These are phyloP conservation scores for Cephus runcator DNA, from an alignment of 2,888 invertebrate genomes.

Conservation along the genomic window DNA sequence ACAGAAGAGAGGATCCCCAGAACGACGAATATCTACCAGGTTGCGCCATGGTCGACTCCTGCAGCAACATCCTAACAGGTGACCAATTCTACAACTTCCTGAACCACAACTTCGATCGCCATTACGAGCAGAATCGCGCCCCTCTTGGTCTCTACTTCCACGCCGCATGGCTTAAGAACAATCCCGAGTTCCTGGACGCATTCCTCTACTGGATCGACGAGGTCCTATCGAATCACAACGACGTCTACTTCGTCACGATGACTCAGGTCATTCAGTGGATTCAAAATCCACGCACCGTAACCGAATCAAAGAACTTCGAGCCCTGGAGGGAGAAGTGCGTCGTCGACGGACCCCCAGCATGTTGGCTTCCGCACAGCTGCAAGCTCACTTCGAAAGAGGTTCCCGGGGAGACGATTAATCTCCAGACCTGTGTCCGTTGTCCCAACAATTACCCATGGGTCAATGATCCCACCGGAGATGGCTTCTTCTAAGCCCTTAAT, in stretches of 20 bases:
- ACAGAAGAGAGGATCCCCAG: constrained; percentile 89
- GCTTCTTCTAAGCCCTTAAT: constrained; percentile 78
- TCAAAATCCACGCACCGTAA: constrained; percentile 86
- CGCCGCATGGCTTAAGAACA: constrained; percentile 93
- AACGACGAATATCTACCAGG: constrained; percentile 91
- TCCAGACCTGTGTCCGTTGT: constrained; percentile 93
- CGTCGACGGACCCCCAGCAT: constrained; percentile 84
- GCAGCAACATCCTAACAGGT: constrained; percentile 90
- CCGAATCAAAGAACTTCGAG: constrained; percentile 91
- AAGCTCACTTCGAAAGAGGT: constrained; percentile 92
- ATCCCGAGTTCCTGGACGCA: constrained; percentile 91
- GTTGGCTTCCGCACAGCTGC: constrained; percentile 91
- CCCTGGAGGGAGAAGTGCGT: constrained; percentile 94
- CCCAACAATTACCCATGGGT: constrained; percentile 96
- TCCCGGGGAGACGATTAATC: constrained; percentile 92
- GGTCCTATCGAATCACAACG: constrained; percentile 83
- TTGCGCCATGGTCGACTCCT: constrained; percentile 95
- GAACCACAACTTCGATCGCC: constrained; percentile 92
- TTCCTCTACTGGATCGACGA: constrained; percentile 96
- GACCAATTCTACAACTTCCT: constrained; percentile 96
- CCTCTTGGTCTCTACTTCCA: constrained; percentile 93
- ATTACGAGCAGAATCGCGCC: constrained; percentile 90
- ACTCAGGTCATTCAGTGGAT: constrained; percentile 97
- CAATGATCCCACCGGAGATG: constrained; percentile 90
- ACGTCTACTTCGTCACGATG: constrained; percentile 95